Conservation (phyloP, 2,797 vertebrate species). For the Hipposideros larvatus region DNA sequence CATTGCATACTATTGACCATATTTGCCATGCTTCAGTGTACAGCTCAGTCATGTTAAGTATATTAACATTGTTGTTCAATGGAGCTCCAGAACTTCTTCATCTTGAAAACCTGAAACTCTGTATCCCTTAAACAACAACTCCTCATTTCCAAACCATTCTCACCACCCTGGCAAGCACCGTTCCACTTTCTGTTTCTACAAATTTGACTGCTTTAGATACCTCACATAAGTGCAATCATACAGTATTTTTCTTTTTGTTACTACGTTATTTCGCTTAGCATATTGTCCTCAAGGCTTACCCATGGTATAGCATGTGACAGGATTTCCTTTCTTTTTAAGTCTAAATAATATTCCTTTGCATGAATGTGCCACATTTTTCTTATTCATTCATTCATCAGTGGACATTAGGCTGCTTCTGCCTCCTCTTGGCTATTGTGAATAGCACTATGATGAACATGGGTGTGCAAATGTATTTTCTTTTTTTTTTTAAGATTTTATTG, state of each 20-base stretch:
- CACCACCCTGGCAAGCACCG: neutral
- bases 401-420: neutral
- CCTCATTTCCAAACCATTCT: no score
- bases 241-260: neutral
- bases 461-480: neutral
- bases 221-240: neutral
- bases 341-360: neutral
- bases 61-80: neutral
- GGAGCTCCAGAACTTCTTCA: neutral
- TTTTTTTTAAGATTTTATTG: no score
- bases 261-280: neutral
- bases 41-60: neutral
- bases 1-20: neutral
- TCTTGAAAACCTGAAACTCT: neutral
- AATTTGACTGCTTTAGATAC: neutral
- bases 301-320: neutral
- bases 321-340: neutral
- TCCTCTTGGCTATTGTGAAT: neutral
- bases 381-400: neutral
- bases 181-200: neutral
- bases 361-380: neutral
- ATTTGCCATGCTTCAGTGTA: neutral
- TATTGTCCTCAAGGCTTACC: neutral
- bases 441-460: neutral
- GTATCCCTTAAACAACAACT: neutral